Evolutionary conservation across 2,888 invertebrate species (phyloP).

Genomic region (Agrypnus murinus): DNA sequence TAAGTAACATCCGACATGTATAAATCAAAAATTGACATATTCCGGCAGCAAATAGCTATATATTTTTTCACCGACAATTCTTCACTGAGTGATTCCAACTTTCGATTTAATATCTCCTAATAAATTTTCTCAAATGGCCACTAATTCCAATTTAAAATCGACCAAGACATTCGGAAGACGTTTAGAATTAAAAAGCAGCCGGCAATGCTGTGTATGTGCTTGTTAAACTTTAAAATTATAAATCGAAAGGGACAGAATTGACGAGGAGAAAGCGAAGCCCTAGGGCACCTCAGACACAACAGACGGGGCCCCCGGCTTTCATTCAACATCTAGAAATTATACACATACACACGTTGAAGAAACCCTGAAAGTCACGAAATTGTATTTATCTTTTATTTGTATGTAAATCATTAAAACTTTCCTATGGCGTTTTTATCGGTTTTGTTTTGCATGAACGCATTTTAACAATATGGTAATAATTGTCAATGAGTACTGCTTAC

Average conservation of each 20-base stretch:
- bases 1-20: neutral
- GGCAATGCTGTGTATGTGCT: too few species aligned
- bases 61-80: neutral
- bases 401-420: constrained; percentile 36
- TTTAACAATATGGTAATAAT: constrained; percentile 5
- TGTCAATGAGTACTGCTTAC: too few species aligned
- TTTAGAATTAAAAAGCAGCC: constrained; percentile 1
- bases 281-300: constrained; percentile 29
- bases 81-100: constrained; percentile 25
- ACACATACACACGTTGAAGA: constrained; percentile 26
- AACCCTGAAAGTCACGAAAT: constrained; percentile 31
- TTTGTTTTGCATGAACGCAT: constrained; percentile 1
- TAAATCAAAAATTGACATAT: constrained; percentile 20
- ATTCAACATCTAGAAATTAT: constrained; percentile 30
- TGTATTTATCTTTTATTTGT: constrained; percentile 34
- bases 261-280: constrained; percentile 35
- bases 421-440: neutral
- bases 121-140: constrained; percentile 16
- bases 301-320: constrained; percentile 24
- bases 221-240: constrained; percentile 23
- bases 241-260: constrained; percentile 22
- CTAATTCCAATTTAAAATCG: constrained; percentile 33
- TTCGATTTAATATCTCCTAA: constrained; percentile 36
- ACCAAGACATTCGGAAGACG: constrained; percentile 16
- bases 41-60: neutral